Evolutionary conservation across 2,888 invertebrate species (phyloP).

Genomic region (Caenorhabditis japonica): DNA sequence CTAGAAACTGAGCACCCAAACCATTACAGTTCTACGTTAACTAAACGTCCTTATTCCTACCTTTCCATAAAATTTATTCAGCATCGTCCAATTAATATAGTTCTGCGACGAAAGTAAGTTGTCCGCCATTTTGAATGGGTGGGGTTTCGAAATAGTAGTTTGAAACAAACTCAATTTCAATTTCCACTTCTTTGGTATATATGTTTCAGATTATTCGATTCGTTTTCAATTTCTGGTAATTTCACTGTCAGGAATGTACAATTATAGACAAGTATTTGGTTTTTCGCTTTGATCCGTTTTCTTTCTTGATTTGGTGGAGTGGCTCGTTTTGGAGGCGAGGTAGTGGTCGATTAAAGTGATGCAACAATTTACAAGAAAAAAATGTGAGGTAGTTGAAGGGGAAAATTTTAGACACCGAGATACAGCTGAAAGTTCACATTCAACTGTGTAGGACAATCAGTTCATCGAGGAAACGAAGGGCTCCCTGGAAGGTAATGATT

Average conservation of each 20-base stretch:
- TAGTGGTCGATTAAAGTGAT: constrained; percentile 9
- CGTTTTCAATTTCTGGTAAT: constrained; percentile 22
- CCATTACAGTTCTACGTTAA: too few relatives aligned
- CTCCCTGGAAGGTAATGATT: constrained; percentile 32
- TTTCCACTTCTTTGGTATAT: too few relatives aligned
- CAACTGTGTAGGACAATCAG: constrained; percentile 32
- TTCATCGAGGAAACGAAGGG: constrained; percentile 44
- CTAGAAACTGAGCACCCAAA: constrained; percentile 3
- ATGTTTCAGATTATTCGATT: constrained; percentile 19
- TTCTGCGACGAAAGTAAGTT: constrained; percentile 64
- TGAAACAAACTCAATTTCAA: constrained; percentile 18
- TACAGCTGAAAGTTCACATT: constrained; percentile 47
- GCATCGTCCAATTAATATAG: constrained; percentile 68
- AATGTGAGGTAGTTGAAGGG: constrained; percentile 39
- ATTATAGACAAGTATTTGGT: constrained; percentile 25
- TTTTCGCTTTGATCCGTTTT: constrained; percentile 34
- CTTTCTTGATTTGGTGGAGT: constrained; percentile 44
- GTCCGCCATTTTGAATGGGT: constrained; percentile 51
- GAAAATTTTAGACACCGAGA: constrained; percentile 26
- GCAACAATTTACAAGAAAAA: constrained; percentile 28
- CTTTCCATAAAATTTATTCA: constrained; percentile 66
- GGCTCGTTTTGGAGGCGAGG: too few relatives aligned
- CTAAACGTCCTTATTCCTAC: constrained; percentile 46
- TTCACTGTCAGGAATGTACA: constrained; percentile 39
- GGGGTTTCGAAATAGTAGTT: constrained; percentile 9